Evolutionary conservation across 2,888 invertebrate genomes (phyloP), one percentile per base, ranked within the genome.

Genomic region (Aricia artaxerxes): DNA sequence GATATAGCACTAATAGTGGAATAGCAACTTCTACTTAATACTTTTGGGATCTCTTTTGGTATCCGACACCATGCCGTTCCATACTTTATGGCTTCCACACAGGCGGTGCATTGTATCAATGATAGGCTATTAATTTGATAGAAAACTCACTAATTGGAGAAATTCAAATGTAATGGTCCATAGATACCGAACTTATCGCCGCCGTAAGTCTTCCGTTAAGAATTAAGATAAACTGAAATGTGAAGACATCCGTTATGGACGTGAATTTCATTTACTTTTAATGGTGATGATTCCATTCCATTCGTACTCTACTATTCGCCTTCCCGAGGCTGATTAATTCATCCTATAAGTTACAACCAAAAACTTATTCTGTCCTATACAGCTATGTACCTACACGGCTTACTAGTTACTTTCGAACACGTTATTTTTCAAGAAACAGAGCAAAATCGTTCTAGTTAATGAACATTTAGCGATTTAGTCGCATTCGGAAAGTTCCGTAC

Each of bases 101-200:
- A 78, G 82, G 78, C 82, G 81, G 81, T 79, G 79, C 82, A 84
- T 85, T 84, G 85, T 85, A 83, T 80, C 82, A 73, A 81, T 82
- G 81, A 86, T 83, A 81, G 83, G 79, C 85, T 84, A 86, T 86
- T 85, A 86, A 86, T 86, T 84, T 85, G 84, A 85, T 86, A 84
- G 85, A 83, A 84, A 85, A 80, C 84, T 81, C 81, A 83, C 85
- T 87, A 86, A 87, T 87, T 87, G 85, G 84, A 85, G 85, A 86
- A 84, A 87, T 83, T 83, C 82, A 77, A 77, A 81, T 82, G 82
- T 81, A 83, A 82, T 81, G 80, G 81, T 80, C 79, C 81, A 78
- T 81, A 82, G 53, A 76, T 76, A 44, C 80, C 81, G 81, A 79
- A 80, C 82, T 81, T 78, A 78, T 72, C 78, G 79, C 81, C 80